These are phyloP conservation scores for Clanis bilineata DNA, from an alignment of 2,888 invertebrate species.

Conservation along the genomic window DNA sequence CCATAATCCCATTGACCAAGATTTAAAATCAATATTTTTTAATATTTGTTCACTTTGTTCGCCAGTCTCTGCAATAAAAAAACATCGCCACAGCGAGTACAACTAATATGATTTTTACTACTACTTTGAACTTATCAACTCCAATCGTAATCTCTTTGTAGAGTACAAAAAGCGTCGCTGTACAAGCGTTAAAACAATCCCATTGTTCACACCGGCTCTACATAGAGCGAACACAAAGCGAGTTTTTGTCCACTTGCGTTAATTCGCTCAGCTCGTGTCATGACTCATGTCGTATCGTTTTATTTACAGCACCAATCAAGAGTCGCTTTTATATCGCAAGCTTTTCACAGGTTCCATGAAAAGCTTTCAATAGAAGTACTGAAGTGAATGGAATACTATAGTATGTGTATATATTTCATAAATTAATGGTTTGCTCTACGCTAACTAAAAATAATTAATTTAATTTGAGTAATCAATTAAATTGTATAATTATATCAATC, in stretches of 20 bases:
- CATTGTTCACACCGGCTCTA: not conserved
- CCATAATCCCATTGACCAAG: no score
- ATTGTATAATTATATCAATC: no score
- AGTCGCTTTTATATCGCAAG: conserved; percentile 2
- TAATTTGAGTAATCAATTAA: no score
- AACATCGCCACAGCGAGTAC: no score
- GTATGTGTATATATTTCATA: not conserved
- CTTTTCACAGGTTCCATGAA: no score
- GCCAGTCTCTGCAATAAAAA: no score
- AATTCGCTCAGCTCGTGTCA: not conserved
- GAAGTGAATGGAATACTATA: not conserved
- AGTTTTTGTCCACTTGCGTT: not conserved
- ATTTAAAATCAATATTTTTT: no score
- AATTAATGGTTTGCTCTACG: not conserved
- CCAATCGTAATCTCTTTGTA: not conserved
- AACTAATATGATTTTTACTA: no score
- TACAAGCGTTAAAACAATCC: not conserved
- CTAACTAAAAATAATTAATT: no score
- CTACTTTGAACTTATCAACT: not conserved
- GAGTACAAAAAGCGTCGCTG: not conserved
- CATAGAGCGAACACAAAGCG: not conserved
- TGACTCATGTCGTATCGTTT: conserved; percentile 3
- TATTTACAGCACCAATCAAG: conserved; percentile 1
- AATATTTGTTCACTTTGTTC: no score
- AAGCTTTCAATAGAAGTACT: not conserved